Base-by-base conservation (phyloP, 2,113 vertebrate genomes). In the Ahaetulla prasina region DNA sequence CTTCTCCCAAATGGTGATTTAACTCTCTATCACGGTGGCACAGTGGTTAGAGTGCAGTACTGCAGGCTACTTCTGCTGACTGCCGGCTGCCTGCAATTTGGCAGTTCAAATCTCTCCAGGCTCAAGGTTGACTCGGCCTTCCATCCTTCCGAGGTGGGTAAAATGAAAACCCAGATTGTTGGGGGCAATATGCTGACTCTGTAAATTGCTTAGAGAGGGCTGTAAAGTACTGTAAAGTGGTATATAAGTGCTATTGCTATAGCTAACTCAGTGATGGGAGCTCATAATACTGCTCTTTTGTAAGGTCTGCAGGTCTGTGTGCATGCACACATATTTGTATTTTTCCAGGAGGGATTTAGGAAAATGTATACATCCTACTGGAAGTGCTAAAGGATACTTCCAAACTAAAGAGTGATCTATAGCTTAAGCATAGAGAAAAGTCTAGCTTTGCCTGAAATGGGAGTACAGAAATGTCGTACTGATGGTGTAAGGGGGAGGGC, bases 401-500 rank as follows among this genome's bases (percentile, higher is more conserved):
- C 74, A 86, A 50, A n/a, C 84, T 27, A 25, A 30, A 86, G 80
- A 63, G 39, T 53, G 27, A 68, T 57, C n/a, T 74, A 50, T 74
- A 27, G 14, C 25, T 90, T 74, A 52, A 90, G 35, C 39, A 12
- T 35, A 92, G 4, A 92, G 47, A 49, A 60, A 87, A n/a, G 25
- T 45, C 47, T 47, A 53, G 18, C 30, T 52, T 88, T 14, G 2
- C 22, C 3, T 74, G 50, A 20, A 50, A 23, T 53, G 54, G 8
- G 25, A 9, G 8, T 54, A 11, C 50, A 35, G 49, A 4, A 47
- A 9, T 2, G 8, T 16, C 4, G 0, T 3, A 35, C 22, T 52
- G 45, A 45, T 3, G n/a, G 0, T 30, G 9, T 30, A 3, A 4
- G 60, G 20, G 10, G 11, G 10, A 8, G 18, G 22, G 4, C 0